Evolutionary conservation across 1,140 invertebrate species (phyloP), one percentile per base, ranked within the genome.

Genomic region (Dendrolimus punctatus): DNA sequence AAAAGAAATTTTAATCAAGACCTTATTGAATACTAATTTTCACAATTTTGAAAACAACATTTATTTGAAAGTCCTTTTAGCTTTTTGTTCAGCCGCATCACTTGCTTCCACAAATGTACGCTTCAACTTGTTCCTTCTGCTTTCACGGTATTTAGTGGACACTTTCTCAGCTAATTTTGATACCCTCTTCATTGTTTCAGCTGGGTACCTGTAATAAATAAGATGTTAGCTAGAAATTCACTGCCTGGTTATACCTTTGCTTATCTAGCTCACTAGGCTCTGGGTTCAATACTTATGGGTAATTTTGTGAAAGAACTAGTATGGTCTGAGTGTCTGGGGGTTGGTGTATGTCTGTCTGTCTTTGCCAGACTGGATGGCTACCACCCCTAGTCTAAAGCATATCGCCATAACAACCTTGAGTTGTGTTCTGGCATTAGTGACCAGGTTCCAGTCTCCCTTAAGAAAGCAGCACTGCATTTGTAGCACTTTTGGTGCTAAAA

Each of bases 41-140:
- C 36, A 23, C 5, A 23, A 46, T 5, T 9, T n/a, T 46, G 5
- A 46, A 46, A 10, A 5, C 2, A 5, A 10, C 23, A 9, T 9
- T 7, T 51, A 44, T 40, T 76, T 82, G 42, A 79, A 81, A n/a
- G 63, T 77, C n/a, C 83, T 60, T 44, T 87, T 89, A 51, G 88
- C 91, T 83, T 94, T 92, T 53, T 91, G 90, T 79, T 92, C 92
- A 2, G 93, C 92, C 23, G 94, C 94, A 68, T 94, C 92, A 23
- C 93, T 94, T 10, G 93, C 94, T 65, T 90, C 85, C 0, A 95
- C 91, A 85, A 95, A 95, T 0, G 93, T 95, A 52, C 93, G 85
- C 68, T 95, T 91, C 6, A 93, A 71, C 66, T 91, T 94, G 44
- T 82, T 88, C 58, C 91, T 91, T 40, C 93, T 87, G 57, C 90